These are phyloP conservation scores for Aphidius colemani DNA, from an alignment of 2,888 invertebrate genomes.

Conservation along the genomic window DNA sequence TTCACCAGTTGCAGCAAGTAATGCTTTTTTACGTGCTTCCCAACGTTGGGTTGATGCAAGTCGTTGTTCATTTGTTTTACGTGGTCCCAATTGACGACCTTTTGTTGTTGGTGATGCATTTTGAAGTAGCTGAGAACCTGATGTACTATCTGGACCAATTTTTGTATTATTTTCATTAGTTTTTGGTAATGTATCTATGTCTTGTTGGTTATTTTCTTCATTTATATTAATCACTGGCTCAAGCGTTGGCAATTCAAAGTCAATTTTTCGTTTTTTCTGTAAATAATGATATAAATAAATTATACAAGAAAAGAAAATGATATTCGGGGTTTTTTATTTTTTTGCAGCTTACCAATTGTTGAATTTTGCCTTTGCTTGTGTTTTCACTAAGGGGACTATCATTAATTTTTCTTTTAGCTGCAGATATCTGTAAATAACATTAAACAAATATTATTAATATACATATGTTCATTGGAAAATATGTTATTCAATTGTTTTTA, in stretches of 20 bases:
- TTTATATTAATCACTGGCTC: constrained; percentile 9
- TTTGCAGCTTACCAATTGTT: not conserved
- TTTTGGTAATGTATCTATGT: constrained; percentile 21
- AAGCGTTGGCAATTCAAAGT: constrained; percentile 13
- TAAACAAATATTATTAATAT: too few relatives aligned
- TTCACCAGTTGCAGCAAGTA: constrained; percentile 53
- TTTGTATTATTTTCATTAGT: constrained; percentile 16
- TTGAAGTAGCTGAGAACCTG: constrained; percentile 18
- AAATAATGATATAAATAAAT: constrained; percentile 14
- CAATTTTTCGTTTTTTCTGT: constrained; percentile 37
- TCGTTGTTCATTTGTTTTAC: constrained; percentile 47
- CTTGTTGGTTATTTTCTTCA: not conserved
- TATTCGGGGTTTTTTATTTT: not conserved
- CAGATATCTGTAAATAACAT: not conserved
- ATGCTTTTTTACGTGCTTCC: constrained; percentile 55
- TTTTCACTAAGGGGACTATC: not conserved
- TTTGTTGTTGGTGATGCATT: constrained; percentile 19
- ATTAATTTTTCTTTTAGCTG: constrained; percentile 1
- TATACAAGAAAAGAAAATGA: constrained; percentile 17
- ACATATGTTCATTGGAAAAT: not conserved
- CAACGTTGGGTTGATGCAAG: constrained; percentile 55
- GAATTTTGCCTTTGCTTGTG: not conserved
- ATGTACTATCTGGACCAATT: constrained; percentile 22
- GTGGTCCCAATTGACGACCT: constrained; percentile 31
- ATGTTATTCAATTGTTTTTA: not conserved